Percentiles rank a stretch among this genome's conserved stretches.
phyloP scores from a whole-genome alignment of 2,888 invertebrate genomes.

The Xylota sylvarum region DNA sequence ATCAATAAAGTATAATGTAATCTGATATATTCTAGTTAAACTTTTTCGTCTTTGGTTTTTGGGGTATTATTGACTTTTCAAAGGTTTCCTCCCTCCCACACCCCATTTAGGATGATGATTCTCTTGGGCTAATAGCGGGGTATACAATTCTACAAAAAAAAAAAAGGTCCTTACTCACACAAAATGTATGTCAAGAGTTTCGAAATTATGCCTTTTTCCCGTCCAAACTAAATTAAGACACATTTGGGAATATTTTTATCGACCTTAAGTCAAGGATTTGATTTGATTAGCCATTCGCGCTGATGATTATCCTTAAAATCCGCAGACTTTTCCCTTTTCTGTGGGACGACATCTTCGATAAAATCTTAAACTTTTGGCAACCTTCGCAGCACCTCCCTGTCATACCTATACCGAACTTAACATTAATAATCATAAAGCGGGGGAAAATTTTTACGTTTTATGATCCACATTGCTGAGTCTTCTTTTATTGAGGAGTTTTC shows the following conservation, averaged over 20 bases:
- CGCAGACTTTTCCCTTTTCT: conserved; percentile 22
- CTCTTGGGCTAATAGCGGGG: not conserved
- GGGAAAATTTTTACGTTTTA: not conserved
- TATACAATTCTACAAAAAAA: not conserved
- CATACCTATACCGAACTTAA: not conserved
- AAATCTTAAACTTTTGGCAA: conserved; percentile 10
- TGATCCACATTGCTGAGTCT: not conserved
- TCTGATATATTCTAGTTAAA: conserved; percentile 62
- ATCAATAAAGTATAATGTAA: conserved; percentile 74
- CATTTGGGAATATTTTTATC: conserved; percentile 6
- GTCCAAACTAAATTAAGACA: conserved; percentile 20
- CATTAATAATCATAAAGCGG: conserved; percentile 30
- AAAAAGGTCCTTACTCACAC: conserved; percentile 10
- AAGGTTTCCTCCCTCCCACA: conserved; percentile 21
- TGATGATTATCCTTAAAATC: conserved; percentile 68
- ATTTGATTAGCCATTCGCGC: conserved; percentile 74
- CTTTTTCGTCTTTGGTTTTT: conserved; percentile 45
- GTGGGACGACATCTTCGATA: not conserved
- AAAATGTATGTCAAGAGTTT: conserved; percentile 30
- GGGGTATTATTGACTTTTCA: conserved; percentile 48
- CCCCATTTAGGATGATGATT: not conserved
- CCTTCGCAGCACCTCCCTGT: not conserved
- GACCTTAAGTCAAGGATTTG: conserved; percentile 24
- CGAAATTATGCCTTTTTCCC: not conserved
- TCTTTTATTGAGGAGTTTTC: not conserved